Evolutionary conservation across 2,888 invertebrate species (phyloP).

Genomic region (Drosophila cracens): DNA sequence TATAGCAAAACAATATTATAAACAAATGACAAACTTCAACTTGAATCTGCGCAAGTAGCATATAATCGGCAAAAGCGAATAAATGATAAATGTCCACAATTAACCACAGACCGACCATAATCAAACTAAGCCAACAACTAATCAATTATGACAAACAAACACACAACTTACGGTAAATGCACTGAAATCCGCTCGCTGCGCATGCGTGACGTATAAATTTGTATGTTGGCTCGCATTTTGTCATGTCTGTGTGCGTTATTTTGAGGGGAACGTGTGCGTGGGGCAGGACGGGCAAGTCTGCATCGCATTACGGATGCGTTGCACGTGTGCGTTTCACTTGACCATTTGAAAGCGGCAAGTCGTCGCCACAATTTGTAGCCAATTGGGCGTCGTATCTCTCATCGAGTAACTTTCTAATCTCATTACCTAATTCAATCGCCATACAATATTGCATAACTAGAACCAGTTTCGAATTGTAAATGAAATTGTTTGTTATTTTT

Average conservation of each 20-base stretch:
- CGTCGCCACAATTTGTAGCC: conserved; percentile 35
- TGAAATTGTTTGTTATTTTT: background rate
- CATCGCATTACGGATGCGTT: conserved; percentile 57
- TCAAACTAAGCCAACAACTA: conserved; percentile 49
- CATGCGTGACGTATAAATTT: conserved; percentile 46
- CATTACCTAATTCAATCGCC: conserved; percentile 58
- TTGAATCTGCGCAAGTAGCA: conserved; percentile 48
- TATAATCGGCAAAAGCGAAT: conserved; percentile 25
- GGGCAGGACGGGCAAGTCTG: conserved; percentile 15
- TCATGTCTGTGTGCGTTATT: conserved; percentile 33
- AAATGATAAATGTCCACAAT: conserved; percentile 42
- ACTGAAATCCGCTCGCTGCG: conserved; percentile 22
- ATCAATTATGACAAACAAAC: conserved; percentile 47
- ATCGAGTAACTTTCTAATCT: conserved; percentile 68
- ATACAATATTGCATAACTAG: conserved; percentile 40
- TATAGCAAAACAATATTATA: conserved; percentile 16
- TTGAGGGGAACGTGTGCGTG: conserved; percentile 6
- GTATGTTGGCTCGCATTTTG: conserved; percentile 37
- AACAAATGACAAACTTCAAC: conserved; percentile 69
- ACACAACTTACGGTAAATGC: conserved; percentile 29
- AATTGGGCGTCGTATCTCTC: conserved; percentile 58
- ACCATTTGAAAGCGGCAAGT: conserved; percentile 69
- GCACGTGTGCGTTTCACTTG: conserved; percentile 74
- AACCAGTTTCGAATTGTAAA: conserved; percentile 41
- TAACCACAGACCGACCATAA: conserved; percentile 40